Conservation (phyloP, 2,888 invertebrate species). For the Agriopis leucophaearia region DNA sequence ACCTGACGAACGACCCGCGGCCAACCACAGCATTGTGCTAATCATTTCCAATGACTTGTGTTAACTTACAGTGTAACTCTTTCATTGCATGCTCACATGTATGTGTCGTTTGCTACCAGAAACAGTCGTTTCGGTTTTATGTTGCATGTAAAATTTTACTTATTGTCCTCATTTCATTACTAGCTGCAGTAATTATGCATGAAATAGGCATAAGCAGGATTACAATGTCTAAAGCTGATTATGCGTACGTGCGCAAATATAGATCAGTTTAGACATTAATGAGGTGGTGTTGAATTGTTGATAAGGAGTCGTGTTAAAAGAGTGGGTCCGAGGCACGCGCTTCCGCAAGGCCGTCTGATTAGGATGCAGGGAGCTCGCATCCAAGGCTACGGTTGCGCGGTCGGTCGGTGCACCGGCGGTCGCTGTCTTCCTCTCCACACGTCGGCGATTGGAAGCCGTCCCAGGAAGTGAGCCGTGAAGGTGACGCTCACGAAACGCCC, state of each 20-base stretch:
- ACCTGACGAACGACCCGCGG: constrained; percentile 58
- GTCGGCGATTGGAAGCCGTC: constrained; percentile 70
- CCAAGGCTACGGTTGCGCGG: constrained; percentile 80
- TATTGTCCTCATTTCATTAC: constrained; percentile 10
- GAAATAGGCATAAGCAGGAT: constrained; percentile 1
- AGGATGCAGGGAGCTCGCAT: constrained; percentile 85
- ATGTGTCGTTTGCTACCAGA: constrained; percentile 19
- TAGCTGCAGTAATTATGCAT: constrained; percentile 8
- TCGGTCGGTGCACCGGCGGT: constrained; percentile 81
- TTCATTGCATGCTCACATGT: constrained; percentile 44
- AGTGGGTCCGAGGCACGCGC: constrained; percentile 76
- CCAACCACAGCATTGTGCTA: constrained; percentile 61
- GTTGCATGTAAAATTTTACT: constrained; percentile 21
- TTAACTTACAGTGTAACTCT: constrained; percentile 53
- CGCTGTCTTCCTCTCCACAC: constrained; percentile 76
- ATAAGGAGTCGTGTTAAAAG: constrained; percentile 77
- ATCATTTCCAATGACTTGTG: constrained; percentile 66
- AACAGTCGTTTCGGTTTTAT: constrained; percentile 16
- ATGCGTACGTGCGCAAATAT: constrained; percentile 39
- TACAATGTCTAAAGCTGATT: constrained; percentile 12
- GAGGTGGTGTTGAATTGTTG: constrained; percentile 64
- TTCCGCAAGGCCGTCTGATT: constrained; percentile 85
- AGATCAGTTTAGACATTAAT: constrained; percentile 53
- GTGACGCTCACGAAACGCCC: constrained; percentile 73
- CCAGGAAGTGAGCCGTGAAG: constrained; percentile 80